These are phyloP conservation scores for Heliocidaris erythrogramma DNA, from an alignment of 35 echinoderm and acorn worm species.

Conservation along the genomic window DNA sequence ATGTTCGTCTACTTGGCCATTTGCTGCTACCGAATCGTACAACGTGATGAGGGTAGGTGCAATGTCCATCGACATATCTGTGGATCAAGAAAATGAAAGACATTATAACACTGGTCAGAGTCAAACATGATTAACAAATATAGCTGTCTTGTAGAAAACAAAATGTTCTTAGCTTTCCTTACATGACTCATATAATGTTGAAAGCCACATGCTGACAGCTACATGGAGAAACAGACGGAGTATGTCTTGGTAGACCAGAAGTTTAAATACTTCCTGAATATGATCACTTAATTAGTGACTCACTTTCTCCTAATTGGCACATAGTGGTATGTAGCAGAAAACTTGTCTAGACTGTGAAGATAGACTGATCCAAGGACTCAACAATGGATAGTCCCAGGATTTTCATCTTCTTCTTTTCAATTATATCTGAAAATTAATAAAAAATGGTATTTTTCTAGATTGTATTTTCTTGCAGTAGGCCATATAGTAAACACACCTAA, in stretches of 20 bases:
- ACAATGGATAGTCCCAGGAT: background rate
- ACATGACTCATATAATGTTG: background rate
- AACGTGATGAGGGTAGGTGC: slow-evolving; percentile 70
- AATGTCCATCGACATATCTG: slow-evolving; percentile 84
- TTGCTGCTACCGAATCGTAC: slow-evolving; percentile 62
- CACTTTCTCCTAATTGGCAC: background rate
- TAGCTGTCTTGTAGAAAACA: background rate
- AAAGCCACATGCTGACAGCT: background rate
- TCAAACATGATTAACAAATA: background rate
- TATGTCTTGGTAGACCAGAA: background rate
- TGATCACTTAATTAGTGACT: slow-evolving; percentile 11
- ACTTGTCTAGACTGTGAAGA: background rate
- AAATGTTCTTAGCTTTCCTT: background rate
- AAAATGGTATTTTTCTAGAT: no score
- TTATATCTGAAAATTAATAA: no score
- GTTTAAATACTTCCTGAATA: slow-evolving; percentile 10
- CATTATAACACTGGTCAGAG: background rate
- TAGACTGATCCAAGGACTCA: background rate
- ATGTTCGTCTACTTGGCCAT: slow-evolving; percentile 17
- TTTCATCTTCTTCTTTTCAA: background rate
- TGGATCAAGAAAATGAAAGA: background rate
- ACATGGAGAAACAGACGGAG: background rate
- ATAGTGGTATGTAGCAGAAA: background rate
- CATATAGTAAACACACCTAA: no score
- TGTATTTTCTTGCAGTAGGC: no score